Base-by-base conservation (phyloP, 1,140 invertebrate genomes). In the Megalonaias nervosa region DNA sequence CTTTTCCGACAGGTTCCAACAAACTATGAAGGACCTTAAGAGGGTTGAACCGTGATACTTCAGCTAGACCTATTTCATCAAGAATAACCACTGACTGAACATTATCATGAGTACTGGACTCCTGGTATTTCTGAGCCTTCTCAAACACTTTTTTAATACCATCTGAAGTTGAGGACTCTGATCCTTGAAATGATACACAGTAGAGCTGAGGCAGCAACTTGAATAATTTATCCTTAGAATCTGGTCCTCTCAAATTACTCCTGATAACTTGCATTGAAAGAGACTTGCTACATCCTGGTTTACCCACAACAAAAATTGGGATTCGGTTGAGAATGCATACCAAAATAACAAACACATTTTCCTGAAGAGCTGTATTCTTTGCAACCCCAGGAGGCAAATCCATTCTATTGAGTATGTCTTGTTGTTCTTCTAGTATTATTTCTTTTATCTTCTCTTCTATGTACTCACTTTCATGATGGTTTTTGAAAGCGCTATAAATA, bases 201-300 rank as follows among this genome's bases (percentile, higher is more conserved):
- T 77, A 81, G n/a, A 86, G 71, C 70, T 84, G 79, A 70, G 84
- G 85, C 15, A 87, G 75, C 21, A 59, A 62, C 69, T 80, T 81
- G 77, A 87, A 88, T 67, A 86, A 80, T n/a, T 60, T 16, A 61
- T 80, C 74, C 60, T 81, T 74, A 1, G 84, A 78, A 48, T 77
- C 80, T 48, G 80, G 69, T 56, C 87, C 87, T 71, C 86, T 76
- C 68, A 88, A 77, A 55, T 82, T 84, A 73, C 81, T 83, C 23
- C 68, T 76, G 3, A 88, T 82, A 57, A 87, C 77, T 31, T 83
- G 81, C 74, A 85, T 84, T 26, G 87, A 82, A 17, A 87, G 72
- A 48, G 87, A 88, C 77, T 88, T 88, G 16, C 83, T 85, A 70
- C 86, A 88, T 15, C 87, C 87, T 31, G 87, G 87, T 74, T 88